Evolutionary conservation across 2,888 invertebrate species (phyloP), one percentile per base, ranked within the genome.

Genomic region (Drosophila anceps): DNA sequence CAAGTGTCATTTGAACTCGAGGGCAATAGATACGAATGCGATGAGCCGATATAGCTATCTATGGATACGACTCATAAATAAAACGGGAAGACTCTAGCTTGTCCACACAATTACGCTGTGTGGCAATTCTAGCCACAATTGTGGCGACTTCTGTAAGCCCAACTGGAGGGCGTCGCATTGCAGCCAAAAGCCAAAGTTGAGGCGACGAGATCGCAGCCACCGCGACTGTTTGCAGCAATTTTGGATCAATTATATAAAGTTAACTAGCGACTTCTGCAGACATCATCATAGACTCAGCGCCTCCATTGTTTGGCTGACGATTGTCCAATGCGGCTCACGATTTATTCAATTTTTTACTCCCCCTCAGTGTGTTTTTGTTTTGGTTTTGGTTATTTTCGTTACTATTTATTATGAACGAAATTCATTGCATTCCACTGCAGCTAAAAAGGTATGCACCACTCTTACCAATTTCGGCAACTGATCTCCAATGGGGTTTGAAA

Each of bases 201-300:
- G 66, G 74, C 83, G 70, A 74, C 73, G 63, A 66, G 69, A 65
- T 71, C 53, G 66, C 66, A 64, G 64, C 53, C 63, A 68, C 41
- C 50, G 46, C 79, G 69, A 55, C 61, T 63, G 67, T 71, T 82
- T 79, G 72, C 65, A 62, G 82, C 76, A 87, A 82, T 86, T 84
- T 85, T 65, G 63, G 74, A 83, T 88, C 79, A 84, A 84, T 84
- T 88, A 84, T 76, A 68, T 76, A 70, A 79, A 72, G 71, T 69
- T 71, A 76, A 76, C 70, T 70, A 72, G 63, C 66, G 61, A 58
- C 63, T 67, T 65, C 65, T 69, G 57, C 67, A 48, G 63, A 69
- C 57, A 66, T 76, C 65, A 60, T 58, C 72, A 76, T 72, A 76
- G 67, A 31, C 48, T 57, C 81, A 59, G 70, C 66, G 75, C 82